A percentile compares a stretch with the other conserved stretches of the same genome.
Conservation (phyloP, 2,113 vertebrate species). For the Promerops cafer region DNA sequence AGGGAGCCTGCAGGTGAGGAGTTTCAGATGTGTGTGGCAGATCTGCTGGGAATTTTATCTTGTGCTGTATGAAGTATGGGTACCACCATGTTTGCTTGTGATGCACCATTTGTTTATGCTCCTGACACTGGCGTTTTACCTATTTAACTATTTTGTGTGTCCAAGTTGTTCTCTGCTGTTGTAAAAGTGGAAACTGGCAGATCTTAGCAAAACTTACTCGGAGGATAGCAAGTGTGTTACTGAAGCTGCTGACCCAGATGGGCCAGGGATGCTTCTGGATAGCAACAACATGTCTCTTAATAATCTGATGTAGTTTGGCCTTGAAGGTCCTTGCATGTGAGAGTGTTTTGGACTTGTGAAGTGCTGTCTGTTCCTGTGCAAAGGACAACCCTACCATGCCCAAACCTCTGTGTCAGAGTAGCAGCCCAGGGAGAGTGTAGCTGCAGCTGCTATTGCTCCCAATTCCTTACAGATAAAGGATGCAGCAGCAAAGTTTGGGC, state of each 20-base stretch:
- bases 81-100: background rate
- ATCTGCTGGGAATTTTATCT: background rate
- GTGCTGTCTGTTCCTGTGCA: background rate
- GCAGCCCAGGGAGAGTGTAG: background rate
- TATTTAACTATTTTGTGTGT: rapidly evolving
- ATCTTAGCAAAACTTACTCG: background rate
- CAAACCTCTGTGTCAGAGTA: background rate
- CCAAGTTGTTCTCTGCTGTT: background rate
- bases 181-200: background rate
- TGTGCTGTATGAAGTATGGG: background rate
- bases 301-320: background rate
- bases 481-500: background rate
- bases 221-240: background rate
- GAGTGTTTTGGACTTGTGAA: background rate
- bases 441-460: background rate
- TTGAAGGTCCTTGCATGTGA: background rate
- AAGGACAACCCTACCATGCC: background rate
- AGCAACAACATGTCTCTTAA: background rate
- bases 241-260: background rate
- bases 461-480: background rate
- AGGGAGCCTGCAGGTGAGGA: background rate
- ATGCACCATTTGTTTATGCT: background rate
- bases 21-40: background rate
- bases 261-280: background rate
- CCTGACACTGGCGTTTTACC: rapidly evolving